These are phyloP conservation scores for Trichacis sp. DNA, from an alignment of 2,888 invertebrate species.

Conservation along the genomic window DNA sequence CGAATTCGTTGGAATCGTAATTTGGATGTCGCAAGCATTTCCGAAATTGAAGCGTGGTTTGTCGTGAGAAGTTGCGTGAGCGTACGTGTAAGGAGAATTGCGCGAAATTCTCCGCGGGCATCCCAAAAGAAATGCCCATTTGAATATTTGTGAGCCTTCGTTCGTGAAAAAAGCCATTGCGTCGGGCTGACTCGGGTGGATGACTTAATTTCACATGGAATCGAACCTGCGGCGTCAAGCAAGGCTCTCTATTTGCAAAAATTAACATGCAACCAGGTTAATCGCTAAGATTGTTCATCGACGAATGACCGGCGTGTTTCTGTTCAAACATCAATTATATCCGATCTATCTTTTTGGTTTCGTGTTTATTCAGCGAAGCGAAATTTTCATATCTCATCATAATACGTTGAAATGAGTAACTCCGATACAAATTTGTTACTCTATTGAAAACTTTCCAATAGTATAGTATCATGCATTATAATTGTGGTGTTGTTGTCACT, in stretches of 20 bases:
- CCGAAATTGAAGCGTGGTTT: too few relatives aligned
- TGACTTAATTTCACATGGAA: constrained; percentile 33
- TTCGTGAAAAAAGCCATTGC: constrained; percentile 28
- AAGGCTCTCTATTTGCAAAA: constrained; percentile 44
- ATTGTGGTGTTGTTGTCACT: too few relatives aligned
- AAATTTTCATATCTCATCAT: neutral
- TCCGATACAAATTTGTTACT: too few relatives aligned
- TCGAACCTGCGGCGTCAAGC: constrained; percentile 27
- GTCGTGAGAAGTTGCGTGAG: too few relatives aligned
- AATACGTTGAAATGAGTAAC: too few relatives aligned
- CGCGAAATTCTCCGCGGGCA: neutral
- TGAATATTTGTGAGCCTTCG: constrained; percentile 37
- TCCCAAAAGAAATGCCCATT: constrained; percentile 30
- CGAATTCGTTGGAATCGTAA: too few relatives aligned
- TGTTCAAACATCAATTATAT: neutral
- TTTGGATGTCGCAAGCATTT: too few relatives aligned
- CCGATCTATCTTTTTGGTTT: too few relatives aligned
- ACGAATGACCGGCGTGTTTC: neutral
- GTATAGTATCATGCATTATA: too few relatives aligned
- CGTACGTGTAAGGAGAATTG: too few relatives aligned
- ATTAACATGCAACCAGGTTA: constrained; percentile 55
- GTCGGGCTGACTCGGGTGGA: constrained; percentile 20
- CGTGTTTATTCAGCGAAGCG: neutral
- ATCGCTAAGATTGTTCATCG: constrained; percentile 15
- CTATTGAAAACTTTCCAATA: too few relatives aligned